A percentile compares a stretch with the other conserved stretches of the same genome.
Conservation (phyloP, 2,888 invertebrate genomes). For the Xestobium rufovillosum region DNA sequence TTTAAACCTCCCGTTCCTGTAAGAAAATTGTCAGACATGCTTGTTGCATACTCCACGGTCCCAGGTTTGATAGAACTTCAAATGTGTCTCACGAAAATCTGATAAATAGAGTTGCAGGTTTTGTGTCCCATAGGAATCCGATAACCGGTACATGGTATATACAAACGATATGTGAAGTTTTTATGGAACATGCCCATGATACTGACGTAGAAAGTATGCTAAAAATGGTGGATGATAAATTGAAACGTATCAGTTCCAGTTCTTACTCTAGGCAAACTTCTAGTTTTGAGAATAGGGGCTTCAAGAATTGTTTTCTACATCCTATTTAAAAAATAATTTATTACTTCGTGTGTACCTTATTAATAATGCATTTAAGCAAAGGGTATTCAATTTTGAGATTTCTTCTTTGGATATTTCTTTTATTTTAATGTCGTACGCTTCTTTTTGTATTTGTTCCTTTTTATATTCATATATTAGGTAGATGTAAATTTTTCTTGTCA, state of each 20-base stretch:
- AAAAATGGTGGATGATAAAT: conserved; percentile 51
- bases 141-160: conserved; percentile 63
- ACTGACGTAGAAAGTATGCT: conserved; percentile 58
- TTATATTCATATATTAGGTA: no score
- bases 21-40: conserved; percentile 48
- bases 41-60: conserved; percentile 59
- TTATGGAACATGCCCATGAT: conserved; percentile 57
- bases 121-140: conserved; percentile 53
- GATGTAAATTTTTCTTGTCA: no score
- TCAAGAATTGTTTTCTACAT: conserved; percentile 39
- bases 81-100: no score
- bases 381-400: no score
- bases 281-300: conserved; percentile 57
- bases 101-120: conserved; percentile 45
- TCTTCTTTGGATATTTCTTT: no score
- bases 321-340: no score
- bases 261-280: conserved; percentile 50
- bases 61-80: conserved; percentile 42
- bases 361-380: no score
- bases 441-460: no score
- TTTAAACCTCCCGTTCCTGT: no score
- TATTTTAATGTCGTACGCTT: no score
- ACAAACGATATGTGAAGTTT: conserved; percentile 56
- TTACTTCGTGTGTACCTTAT: no score
- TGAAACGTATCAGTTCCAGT: conserved; percentile 31